Evolutionary conservation across 2,888 invertebrate genomes (phyloP).

Genomic region (Amphipyra berbera): DNA sequence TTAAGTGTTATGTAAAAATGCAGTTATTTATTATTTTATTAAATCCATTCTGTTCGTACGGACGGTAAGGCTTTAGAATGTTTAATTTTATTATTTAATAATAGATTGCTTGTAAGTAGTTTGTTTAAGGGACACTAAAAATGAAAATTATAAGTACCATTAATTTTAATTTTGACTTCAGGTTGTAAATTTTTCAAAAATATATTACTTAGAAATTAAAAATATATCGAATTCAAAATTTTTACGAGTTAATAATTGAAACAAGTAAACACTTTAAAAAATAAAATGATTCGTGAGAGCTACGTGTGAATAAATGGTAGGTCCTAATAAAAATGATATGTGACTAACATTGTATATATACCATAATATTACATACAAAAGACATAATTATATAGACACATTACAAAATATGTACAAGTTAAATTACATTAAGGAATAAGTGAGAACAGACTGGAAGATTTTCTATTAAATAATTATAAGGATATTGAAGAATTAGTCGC

Average conservation of each 20-base stretch:
- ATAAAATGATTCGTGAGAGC: conserved; percentile 35
- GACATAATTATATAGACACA: conserved; percentile 51
- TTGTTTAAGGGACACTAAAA: conserved; percentile 49
- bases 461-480: conserved; percentile 35
- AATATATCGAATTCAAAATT: conserved; percentile 53
- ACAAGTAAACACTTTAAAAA: conserved; percentile 23
- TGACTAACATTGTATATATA: conserved; percentile 69
- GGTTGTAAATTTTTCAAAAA: conserved; percentile 83
- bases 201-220: conserved; percentile 72
- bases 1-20: conserved; percentile 48
- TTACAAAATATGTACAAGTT: conserved; percentile 62
- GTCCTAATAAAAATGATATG: conserved; percentile 83
- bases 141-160: conserved; percentile 50
- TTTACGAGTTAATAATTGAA: conserved; percentile 32
- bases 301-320: conserved; percentile 54
- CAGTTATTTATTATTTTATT: conserved; percentile 40
- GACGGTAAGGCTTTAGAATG: conserved; percentile 76
- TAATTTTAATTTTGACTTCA: conserved; percentile 62
- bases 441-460: conserved; percentile 52
- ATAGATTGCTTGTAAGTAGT: conserved; percentile 31
- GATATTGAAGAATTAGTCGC: conserved; percentile 32
- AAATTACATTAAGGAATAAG: conserved; percentile 48
- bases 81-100: conserved; percentile 43
- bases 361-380: conserved; percentile 52
- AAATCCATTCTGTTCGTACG: conserved; percentile 56